These are phyloP conservation scores for Crocuta crocuta DNA, from an alignment of 2,113 vertebrate genomes.

Conservation along the genomic window DNA sequence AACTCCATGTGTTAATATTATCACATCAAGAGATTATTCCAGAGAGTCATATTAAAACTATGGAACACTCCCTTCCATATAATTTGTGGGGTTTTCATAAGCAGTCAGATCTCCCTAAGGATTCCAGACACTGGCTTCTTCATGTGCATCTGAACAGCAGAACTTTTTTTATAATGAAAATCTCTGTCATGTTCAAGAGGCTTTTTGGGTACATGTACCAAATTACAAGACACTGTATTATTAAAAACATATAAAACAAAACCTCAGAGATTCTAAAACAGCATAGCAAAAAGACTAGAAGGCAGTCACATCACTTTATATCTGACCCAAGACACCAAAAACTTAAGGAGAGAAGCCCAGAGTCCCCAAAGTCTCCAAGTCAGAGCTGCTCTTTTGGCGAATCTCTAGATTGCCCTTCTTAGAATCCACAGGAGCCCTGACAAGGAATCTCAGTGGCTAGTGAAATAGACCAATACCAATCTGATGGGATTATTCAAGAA, in stretches of 20 bases:
- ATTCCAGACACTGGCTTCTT: neutral
- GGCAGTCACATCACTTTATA: neutral
- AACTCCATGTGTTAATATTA: constrained; percentile 1
- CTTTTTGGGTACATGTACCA: neutral
- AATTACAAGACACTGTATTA: neutral
- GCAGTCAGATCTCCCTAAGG: neutral
- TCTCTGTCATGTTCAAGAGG: neutral
- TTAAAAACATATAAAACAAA: neutral
- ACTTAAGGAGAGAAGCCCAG: neutral
- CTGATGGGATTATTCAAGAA: neutral
- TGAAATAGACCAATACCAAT: neutral
- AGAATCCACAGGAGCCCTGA: neutral
- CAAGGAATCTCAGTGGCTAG: neutral
- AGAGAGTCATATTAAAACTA: constrained; percentile 18
- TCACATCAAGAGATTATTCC: neutral
- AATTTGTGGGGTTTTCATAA: constrained; percentile 32
- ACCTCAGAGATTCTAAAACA: neutral
- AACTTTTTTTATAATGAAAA: constrained; percentile 1
- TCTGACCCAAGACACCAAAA: neutral
- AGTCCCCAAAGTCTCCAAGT: no score
- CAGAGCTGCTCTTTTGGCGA: neutral
- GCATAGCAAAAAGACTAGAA: neutral
- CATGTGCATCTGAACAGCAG: neutral
- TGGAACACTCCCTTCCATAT: neutral
- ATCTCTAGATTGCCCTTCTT: neutral